Base-by-base conservation (phyloP, 1,140 invertebrate species). In the Magallana ariakensis region DNA sequence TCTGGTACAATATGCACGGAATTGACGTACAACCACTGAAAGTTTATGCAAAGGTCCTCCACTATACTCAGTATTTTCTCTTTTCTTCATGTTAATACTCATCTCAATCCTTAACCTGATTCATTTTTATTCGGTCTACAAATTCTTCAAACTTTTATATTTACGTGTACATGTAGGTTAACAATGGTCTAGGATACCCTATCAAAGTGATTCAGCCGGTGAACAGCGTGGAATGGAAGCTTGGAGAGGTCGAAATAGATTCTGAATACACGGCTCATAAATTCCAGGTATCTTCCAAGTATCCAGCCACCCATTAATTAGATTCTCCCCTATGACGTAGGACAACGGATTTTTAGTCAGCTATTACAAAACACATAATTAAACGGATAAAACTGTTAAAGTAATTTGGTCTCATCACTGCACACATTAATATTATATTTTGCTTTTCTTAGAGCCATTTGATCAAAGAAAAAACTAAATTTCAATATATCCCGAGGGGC, bases 1-100 rank as follows among this genome's bases (percentile, higher is more conserved):
- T 92, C 26, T 92, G 90, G 91, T 92, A 92, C 66, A 91, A 88
- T 19, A 90, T 91, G 90, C 84, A 89, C 84, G 91, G 91, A 13
- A 33, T 0, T 8, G 87, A 91, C 56, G 83, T 87, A 7, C 83
- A 87, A 57, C 60, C 19, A 11, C 26, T 92, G 1, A 88, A 91
- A 13, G 89, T 92, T 0, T 91, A 90, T 88, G 89, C 88, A 46
- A 90, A 91, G 89, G 91, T 92, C 86, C 15, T 46, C 4, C 57
- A 80, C 15, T 80, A 33, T 80, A 26, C 7, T 22, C 8, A 16
- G 9, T 7, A 10, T 26, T 33, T 80, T 6, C 22, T 46, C 0
- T 8, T 26, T 8, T 7, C 16, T 15, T 26, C 0, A 1, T 46
- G 33, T 46, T 46, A 16, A 26, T 8, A 10, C 1, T 6, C 6